A percentile compares a stretch with the other conserved stretches of the same genome.
These are phyloP conservation scores for Psittacara wagleri DNA, from an alignment of 2,113 vertebrate genomes.

Conservation along the genomic window DNA sequence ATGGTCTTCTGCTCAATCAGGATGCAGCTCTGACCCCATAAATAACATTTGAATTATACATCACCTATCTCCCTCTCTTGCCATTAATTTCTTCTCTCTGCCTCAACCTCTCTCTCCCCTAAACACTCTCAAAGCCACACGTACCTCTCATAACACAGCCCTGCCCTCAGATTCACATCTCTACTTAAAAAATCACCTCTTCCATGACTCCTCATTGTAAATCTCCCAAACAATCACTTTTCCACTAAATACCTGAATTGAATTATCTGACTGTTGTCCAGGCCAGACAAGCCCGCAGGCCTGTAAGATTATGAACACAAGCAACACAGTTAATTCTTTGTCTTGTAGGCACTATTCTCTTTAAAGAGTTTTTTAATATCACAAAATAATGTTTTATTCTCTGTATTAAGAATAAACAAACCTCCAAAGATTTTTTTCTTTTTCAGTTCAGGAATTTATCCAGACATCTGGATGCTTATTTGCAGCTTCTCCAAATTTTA, in stretches of 20 bases:
- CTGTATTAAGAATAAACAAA: background rate
- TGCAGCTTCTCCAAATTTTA: conserved; percentile 31
- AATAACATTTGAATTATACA: background rate
- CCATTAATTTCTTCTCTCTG: background rate
- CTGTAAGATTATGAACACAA: background rate
- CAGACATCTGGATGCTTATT: conserved; percentile 46
- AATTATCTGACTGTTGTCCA: background rate
- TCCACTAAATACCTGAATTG: background rate
- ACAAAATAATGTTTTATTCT: background rate
- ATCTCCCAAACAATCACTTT: background rate
- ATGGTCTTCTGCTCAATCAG: background rate
- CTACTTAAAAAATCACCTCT: background rate
- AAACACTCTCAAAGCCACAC: background rate
- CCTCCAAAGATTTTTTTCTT: background rate
- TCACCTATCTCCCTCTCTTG: background rate
- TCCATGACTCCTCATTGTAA: background rate
- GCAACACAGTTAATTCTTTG: background rate
- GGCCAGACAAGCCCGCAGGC: background rate
- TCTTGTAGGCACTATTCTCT: background rate
- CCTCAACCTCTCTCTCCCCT: background rate
- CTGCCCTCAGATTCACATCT: background rate
- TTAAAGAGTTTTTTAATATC: background rate
- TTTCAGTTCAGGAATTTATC: background rate
- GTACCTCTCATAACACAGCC: background rate
- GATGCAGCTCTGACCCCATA: background rate